Evolutionary conservation across 2,797 vertebrate genomes (phyloP), one percentile per base, ranked within the genome.

Genomic region (Eidolon dupreanum): DNA sequence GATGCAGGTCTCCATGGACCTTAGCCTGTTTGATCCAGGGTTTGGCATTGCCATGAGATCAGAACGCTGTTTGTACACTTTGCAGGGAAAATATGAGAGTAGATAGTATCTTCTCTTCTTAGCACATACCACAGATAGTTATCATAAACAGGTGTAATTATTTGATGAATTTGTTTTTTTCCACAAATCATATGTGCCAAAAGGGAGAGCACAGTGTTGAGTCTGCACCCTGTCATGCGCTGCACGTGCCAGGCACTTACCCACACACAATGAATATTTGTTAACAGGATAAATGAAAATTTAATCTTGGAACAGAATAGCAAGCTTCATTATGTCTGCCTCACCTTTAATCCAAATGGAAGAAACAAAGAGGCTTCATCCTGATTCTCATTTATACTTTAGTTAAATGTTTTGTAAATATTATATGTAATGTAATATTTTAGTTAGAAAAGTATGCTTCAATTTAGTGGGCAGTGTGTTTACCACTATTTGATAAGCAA

Each of bases 361-460:
- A 9, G 26, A 91, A 75, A 75, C 15, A 28, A 36, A 88, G 36
- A 71, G 17, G 86, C 16, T 9, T 43, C 31, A 12, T 88, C 49
- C 26, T 43, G 61, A 41, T 79, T 94, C 49, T 86, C 17, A 53
- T 55, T 59, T 59, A n/a, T 10, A 28, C 41, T 46, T 68, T 38
- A 38, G 31, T n/a, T 63, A 68, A 46, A 11, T 46, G 36, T 88
- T 74, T 49, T 33, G 59, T 36, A 43, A 88, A 68, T 28, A 74
- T 70, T 88, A 46, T 63, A 61, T 31, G 10, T 36, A 63, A 61
- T 24, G 10, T 36, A 63, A 38, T 38, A 74, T n/a, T 90, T 71
- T 57, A 65, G 33, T 55, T 91, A 73, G 22, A 81, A 88, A 66
- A 86, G 2, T 26, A 11, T 61, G 5, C 49, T 92, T 88, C 87